These are phyloP conservation scores for Oligia fasciuncula DNA, from an alignment of 2,888 invertebrate genomes.

Conservation along the genomic window DNA sequence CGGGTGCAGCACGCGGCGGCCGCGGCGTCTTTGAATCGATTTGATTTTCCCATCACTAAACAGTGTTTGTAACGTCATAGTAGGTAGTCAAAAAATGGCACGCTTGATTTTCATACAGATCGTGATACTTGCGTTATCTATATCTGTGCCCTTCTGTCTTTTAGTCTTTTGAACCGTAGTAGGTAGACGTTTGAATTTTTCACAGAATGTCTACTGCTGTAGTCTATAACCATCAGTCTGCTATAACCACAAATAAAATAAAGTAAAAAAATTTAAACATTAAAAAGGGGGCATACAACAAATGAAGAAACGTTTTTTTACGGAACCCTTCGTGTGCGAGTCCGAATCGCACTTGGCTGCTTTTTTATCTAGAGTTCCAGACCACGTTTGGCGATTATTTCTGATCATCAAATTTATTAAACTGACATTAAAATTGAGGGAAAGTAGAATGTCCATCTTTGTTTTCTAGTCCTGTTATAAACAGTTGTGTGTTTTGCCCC, in stretches of 20 bases:
- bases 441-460: slow-evolving; percentile 20
- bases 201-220: not conserved
- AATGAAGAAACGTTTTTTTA: not conserved
- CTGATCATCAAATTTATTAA: not conserved
- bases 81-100: too few relatives aligned
- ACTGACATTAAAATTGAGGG: not conserved
- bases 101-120: too few relatives aligned
- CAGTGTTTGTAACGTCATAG: too few relatives aligned
- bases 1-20: too few relatives aligned
- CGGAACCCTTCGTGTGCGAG: not conserved
- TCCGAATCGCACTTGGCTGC: not conserved
- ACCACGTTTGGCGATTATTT: not conserved
- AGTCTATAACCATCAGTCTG: too few relatives aligned
- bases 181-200: not conserved
- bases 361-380: not conserved
- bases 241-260: not conserved
- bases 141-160: not conserved
- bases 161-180: not conserved
- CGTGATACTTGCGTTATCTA: too few relatives aligned
- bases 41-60: too few relatives aligned
- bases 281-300: too few relatives aligned
- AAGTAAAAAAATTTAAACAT: not conserved
- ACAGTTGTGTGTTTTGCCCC: slow-evolving; percentile 14
- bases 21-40: too few relatives aligned
- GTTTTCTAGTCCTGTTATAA: not conserved